phyloP scores from a whole-genome alignment of 2,888 invertebrate species.

The Chorisops tibialis region DNA sequence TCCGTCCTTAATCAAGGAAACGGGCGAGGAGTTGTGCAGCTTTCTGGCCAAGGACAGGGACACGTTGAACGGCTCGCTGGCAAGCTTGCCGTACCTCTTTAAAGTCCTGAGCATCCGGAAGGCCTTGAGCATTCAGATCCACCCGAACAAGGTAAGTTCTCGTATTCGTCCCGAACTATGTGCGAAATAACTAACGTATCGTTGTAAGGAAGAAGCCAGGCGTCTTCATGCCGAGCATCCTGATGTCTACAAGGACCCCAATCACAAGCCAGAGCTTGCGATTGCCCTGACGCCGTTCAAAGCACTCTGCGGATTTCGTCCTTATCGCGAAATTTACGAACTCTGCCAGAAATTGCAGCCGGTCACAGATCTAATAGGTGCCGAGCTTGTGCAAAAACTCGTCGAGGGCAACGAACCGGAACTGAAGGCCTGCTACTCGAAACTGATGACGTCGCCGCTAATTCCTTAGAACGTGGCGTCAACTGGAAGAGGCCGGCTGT shows the following conservation, averaged over 20 bases:
- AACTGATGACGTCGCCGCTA: slow-evolving; percentile 63
- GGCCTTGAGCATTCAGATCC: slow-evolving; percentile 94
- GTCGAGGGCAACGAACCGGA: slow-evolving; percentile 48
- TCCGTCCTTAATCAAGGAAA: slow-evolving; percentile 67
- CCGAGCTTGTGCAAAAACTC: slow-evolving; percentile 56
- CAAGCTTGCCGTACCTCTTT: slow-evolving; percentile 81
- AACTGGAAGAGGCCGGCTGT: too few relatives aligned
- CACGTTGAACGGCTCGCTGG: slow-evolving; percentile 64
- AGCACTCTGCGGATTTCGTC: slow-evolving; percentile 91
- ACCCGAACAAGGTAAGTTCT: slow-evolving; percentile 78
- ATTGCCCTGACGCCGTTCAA: slow-evolving; percentile 91
- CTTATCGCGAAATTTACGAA: slow-evolving; percentile 67
- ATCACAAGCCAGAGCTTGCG: slow-evolving; percentile 97
- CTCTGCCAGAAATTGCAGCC: slow-evolving; percentile 57
- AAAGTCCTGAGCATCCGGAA: slow-evolving; percentile 91
- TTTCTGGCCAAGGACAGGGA: slow-evolving; percentile 60
- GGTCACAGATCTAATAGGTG: slow-evolving; percentile 62
- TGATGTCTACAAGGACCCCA: slow-evolving; percentile 88
- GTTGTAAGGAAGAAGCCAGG: slow-evolving; percentile 70
- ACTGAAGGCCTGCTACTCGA: slow-evolving; percentile 66
- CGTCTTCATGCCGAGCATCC: slow-evolving; percentile 72
- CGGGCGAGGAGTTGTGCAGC: slow-evolving; percentile 57
- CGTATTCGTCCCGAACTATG: background rate
- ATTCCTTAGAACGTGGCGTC: too few relatives aligned
- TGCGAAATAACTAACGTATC: slow-evolving; percentile 5